Percentiles rank a stretch among this genome's conserved stretches.
These are phyloP conservation scores for Rhinopomastus cyanomelas DNA, from an alignment of 2,113 vertebrate species.

Conservation along the genomic window DNA sequence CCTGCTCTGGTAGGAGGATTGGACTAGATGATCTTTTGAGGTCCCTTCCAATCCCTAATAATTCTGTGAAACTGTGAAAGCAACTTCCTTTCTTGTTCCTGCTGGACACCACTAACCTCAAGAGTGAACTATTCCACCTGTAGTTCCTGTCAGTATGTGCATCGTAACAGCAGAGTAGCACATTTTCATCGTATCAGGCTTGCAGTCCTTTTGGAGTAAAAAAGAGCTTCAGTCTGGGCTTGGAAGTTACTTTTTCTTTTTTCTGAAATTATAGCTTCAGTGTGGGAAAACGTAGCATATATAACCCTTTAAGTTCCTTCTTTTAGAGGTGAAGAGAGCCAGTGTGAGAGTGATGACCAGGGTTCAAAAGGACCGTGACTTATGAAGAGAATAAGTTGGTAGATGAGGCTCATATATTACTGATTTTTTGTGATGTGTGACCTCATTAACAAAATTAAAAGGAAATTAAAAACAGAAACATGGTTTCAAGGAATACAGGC, in stretches of 20 bases:
- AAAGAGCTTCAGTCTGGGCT: background rate
- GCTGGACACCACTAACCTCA: background rate
- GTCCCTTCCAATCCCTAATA: too few species aligned
- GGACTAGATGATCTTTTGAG: too few species aligned
- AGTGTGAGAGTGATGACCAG: background rate
- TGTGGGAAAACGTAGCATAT: background rate
- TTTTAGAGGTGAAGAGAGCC: background rate
- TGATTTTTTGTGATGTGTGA: background rate
- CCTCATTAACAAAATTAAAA: background rate
- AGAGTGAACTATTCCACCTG: background rate
- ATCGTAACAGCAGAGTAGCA: background rate
- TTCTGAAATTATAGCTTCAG: background rate
- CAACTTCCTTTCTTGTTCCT: background rate
- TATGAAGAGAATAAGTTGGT: background rate
- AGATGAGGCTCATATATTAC: background rate
- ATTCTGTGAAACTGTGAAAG: too few species aligned
- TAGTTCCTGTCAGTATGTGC: background rate
- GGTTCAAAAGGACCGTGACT: background rate
- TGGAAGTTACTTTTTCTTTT: background rate
- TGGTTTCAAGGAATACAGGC: background rate
- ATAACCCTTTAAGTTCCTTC: background rate
- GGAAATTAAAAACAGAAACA: background rate
- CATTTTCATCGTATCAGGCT: background rate
- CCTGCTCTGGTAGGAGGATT: too few species aligned
- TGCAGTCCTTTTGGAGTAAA: background rate